Evolutionary conservation across 2,888 invertebrate species (phyloP).

Genomic region (Drosophila paranaensis): DNA sequence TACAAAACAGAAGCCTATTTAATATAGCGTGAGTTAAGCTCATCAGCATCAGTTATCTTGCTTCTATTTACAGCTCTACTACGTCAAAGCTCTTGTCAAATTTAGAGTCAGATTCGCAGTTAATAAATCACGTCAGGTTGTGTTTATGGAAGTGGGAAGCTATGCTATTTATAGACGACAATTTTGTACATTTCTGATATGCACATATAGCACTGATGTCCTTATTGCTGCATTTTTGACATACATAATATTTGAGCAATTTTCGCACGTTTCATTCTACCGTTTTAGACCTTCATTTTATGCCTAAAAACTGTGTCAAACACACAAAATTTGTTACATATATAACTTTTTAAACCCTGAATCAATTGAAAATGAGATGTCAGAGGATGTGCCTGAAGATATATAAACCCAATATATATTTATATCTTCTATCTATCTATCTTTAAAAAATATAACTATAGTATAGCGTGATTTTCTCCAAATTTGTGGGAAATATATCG

Average conservation of each 20-base stretch:
- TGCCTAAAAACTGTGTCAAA: constrained; percentile 3
- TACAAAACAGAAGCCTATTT: background rate
- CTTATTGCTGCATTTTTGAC: background rate
- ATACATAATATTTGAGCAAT: background rate
- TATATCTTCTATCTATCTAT: background rate
- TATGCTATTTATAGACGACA: too few species aligned
- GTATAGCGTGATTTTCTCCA: too few species aligned
- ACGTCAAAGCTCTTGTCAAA: background rate
- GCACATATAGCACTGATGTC: background rate
- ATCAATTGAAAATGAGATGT: too few species aligned
- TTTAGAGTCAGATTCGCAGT: background rate
- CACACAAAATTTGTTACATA: background rate
- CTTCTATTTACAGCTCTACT: background rate
- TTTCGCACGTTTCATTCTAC: background rate
- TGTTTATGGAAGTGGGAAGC: too few species aligned
- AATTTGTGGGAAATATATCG: too few species aligned
- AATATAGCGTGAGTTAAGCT: background rate
- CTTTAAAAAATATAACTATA: background rate
- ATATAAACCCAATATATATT: background rate
- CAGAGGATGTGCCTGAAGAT: background rate
- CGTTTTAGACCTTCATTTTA: background rate
- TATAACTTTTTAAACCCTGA: too few species aligned
- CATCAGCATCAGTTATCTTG: background rate
- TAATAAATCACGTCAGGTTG: background rate
- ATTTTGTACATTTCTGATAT: too few species aligned